Evolutionary conservation across 2,888 invertebrate genomes (phyloP).

Genomic region (Eupithecia centaureata): DNA sequence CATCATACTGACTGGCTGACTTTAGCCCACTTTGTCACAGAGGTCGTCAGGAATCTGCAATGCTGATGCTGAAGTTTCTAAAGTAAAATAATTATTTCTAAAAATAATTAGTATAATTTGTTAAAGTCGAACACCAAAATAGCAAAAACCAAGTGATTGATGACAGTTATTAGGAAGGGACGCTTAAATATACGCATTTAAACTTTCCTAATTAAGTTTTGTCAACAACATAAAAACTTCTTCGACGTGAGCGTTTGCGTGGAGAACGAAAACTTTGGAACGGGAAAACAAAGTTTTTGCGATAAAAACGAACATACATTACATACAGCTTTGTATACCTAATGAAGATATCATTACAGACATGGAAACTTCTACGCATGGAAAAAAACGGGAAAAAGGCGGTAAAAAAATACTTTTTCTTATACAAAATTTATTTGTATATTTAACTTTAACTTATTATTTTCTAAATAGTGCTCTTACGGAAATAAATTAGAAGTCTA

Average conservation of each 20-base stretch:
- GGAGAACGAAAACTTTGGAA: conserved; percentile 3
- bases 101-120: conserved; percentile 29
- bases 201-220: conserved; percentile 32
- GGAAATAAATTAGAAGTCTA: too few relatives aligned
- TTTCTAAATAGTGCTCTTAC: too few relatives aligned
- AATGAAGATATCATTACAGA: not conserved
- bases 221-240: conserved; percentile 27
- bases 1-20: too few relatives aligned
- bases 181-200: conserved; percentile 36
- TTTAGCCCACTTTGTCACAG: too few relatives aligned
- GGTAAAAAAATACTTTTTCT: too few relatives aligned
- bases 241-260: conserved; percentile 15
- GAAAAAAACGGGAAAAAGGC: too few relatives aligned
- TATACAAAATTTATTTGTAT: too few relatives aligned
- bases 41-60: too few relatives aligned
- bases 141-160: conserved; percentile 60
- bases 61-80: not conserved
- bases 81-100: conserved; percentile 15
- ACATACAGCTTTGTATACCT: not conserved
- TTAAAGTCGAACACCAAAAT: conserved; percentile 33
- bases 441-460: too few relatives aligned
- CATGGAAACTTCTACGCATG: too few relatives aligned
- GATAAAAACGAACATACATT: conserved; percentile 9
- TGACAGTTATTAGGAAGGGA: conserved; percentile 58
- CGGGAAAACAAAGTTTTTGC: conserved; percentile 3